These are phyloP conservation scores for Frankliniella fusca DNA, from an alignment of 2,888 invertebrate species.

Conservation along the genomic window DNA sequence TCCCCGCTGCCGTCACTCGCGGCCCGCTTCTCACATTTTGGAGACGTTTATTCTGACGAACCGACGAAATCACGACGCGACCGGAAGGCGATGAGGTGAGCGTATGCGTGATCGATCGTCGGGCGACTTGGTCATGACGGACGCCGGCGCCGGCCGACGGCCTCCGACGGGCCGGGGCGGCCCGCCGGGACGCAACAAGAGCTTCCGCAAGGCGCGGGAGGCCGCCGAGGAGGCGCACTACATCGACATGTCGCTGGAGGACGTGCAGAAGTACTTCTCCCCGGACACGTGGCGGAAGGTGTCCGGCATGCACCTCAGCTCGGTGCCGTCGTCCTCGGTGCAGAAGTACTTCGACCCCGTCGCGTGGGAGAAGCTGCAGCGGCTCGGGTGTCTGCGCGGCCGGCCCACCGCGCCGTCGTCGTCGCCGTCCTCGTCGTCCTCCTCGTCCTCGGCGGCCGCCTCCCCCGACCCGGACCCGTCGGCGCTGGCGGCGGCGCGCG, in stretches of 20 bases:
- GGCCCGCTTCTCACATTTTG: neutral
- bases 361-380: constrained; percentile 14
- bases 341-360: constrained; percentile 24
- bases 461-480: neutral
- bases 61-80: too few relatives aligned
- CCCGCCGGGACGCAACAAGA: neutral
- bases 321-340: constrained; percentile 11
- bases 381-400: constrained; percentile 1
- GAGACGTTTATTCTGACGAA: too few relatives aligned
- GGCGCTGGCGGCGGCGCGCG: neutral
- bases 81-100: neutral
- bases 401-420: neutral
- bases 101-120: neutral
- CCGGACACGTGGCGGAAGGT: constrained; percentile 12
- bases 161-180: neutral
- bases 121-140: neutral
- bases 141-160: neutral
- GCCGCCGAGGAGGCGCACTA: neutral
- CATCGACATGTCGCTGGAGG: constrained; percentile 5
- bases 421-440: neutral
- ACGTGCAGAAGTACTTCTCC: constrained; percentile 24
- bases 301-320: neutral
- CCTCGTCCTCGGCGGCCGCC: neutral
- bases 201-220: constrained; percentile 11
- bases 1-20: neutral